Evolutionary conservation across 2,888 invertebrate genomes (phyloP).

Genomic region (Orchesella flavescens): DNA sequence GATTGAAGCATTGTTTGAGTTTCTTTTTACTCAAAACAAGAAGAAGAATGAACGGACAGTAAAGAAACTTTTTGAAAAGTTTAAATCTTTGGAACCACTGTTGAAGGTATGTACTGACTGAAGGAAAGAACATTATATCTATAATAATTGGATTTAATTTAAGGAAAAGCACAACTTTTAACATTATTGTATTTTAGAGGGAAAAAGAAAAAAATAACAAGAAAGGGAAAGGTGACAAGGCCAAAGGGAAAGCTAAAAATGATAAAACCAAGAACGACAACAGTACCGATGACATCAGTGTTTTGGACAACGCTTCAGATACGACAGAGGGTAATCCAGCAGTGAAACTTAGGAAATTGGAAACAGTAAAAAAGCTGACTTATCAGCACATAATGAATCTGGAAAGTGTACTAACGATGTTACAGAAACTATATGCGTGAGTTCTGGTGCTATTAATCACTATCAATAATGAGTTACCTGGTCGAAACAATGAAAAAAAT

Average conservation of each 20-base stretch:
- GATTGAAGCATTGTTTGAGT: conserved; percentile 67
- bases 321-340: conserved; percentile 16
- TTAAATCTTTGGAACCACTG: conserved; percentile 8
- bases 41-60: background rate
- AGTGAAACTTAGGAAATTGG: conserved; percentile 51
- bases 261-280: conserved; percentile 46
- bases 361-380: conserved; percentile 32
- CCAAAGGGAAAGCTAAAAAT: conserved; percentile 12
- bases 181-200: background rate
- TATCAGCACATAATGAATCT: conserved; percentile 58
- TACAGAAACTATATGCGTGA: conserved; percentile 55
- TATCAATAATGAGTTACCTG: too few relatives aligned
- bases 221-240: conserved; percentile 47
- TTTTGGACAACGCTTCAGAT: conserved; percentile 33
- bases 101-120: too few relatives aligned
- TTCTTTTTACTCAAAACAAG: conserved; percentile 28
- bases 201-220: conserved; percentile 44
- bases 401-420: conserved; percentile 59
- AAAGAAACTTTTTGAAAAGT: conserved; percentile 50
- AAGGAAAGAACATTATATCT: too few relatives aligned
- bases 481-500: too few relatives aligned
- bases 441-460: too few relatives aligned
- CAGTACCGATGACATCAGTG: conserved; percentile 27
- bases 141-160: background rate
- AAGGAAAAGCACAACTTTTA: too few relatives aligned